Base-by-base conservation (phyloP, 2,797 vertebrate genomes). In the Chiropotes sagulatus region DNA sequence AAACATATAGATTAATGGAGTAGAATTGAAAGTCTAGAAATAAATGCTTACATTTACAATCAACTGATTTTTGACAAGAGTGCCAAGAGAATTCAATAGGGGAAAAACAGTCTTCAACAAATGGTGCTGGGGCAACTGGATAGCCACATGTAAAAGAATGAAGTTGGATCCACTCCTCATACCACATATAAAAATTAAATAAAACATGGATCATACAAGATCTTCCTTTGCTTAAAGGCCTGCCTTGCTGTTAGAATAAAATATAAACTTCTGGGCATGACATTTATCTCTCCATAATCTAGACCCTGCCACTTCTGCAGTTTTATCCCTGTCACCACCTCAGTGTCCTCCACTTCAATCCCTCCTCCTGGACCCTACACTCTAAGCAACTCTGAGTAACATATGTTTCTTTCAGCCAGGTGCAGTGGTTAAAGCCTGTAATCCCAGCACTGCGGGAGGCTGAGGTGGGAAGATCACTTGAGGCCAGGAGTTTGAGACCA, bases 61-160 rank as follows among this genome's bases (percentile, higher is more conserved):
- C 15, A 95, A 91, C 4, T 93, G 57, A 80, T 88, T 96, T 96
- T 85, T 88, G 46, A 93, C 50, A 83, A 94, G 26, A 12, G 11
- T 96, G 19, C 22, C 58, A 92, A 87, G 30, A 90, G 15, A 92
- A 44, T 87, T 85, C 76, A 84, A 64, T 46, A 46, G 36, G 15
- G 22, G 12, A 39, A 86, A 90, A 61, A 80, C 1, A 67, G 36
- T 93, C 54, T 48, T 81, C 58, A 91, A 95, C 20, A 84, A 84
- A 88, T 46, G n/a, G 39, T 79, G 7, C 57, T 81, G 48, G 48
- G 41, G 64, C 30, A 93, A 75, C 44, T 50, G 30, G 22, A 90
- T 67, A 48, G 22, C 33, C 28, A 54, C 7, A 28, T 84, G n/a
- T 76, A 82, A 92, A 94, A 57, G 50, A 93, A 84, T 83, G 92